A percentile compares a stretch with the other conserved stretches of the same genome.
Conservation (phyloP, 2,113 vertebrate species). For the Bagarius yarrelli region DNA sequence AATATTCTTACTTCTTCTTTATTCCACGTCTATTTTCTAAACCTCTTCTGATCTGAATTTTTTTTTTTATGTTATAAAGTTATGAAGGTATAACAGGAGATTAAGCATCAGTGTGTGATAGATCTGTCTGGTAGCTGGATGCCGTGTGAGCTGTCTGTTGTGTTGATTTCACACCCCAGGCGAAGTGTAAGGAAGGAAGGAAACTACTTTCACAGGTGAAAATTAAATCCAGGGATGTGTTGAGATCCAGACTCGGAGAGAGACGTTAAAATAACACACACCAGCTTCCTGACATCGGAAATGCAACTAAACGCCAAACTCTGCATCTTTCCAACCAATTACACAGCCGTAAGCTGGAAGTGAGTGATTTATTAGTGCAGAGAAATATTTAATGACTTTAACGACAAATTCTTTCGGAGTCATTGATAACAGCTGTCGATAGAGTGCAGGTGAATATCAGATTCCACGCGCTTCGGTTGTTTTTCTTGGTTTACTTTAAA, state of each 20-base stretch:
- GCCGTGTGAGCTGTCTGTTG: not conserved
- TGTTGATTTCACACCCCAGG: not conserved
- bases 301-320: not conserved
- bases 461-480: not conserved
- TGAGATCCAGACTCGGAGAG: not conserved
- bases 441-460: not conserved
- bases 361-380: conserved; percentile 7
- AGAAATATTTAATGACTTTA: conserved; percentile 17
- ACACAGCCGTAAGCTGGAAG: not conserved
- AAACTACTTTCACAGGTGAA: not conserved
- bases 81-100: not conserved
- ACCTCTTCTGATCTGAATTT: not conserved
- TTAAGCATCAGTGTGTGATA: not conserved
- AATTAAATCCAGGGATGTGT: conserved; percentile 3
- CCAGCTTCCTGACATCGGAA: not conserved
- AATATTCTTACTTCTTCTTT: not conserved
- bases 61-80: not conserved
- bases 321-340: not conserved
- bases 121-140: not conserved
- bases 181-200: not conserved
- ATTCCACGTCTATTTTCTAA: not conserved
- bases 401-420: not conserved
- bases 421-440: conserved; percentile 13
- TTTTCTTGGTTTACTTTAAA: not conserved
- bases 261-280: not conserved